Percentiles rank a stretch among this genome's conserved stretches.
Conservation (phyloP, 1,140 invertebrate species). For the Pachypsylla venusta region DNA sequence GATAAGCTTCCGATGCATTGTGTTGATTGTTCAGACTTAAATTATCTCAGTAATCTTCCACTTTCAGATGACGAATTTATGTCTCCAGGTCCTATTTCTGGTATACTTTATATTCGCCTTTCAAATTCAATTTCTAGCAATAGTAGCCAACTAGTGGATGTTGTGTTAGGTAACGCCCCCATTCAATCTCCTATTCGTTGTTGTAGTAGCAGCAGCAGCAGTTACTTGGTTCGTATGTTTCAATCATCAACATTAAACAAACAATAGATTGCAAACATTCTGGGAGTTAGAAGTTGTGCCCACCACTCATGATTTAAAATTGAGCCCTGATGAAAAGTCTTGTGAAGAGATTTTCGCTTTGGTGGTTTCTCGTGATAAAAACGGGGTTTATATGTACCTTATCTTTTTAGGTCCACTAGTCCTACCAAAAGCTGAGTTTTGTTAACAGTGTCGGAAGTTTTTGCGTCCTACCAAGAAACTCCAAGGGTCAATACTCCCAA, state of each 20-base stretch:
- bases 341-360: not conserved
- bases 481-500: no score
- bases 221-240: not conserved
- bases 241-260: not conserved
- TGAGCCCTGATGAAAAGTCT: not conserved
- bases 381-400: conserved; percentile 22
- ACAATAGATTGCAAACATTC: not conserved
- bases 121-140: not conserved
- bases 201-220: no score
- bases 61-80: not conserved
- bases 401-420: conserved; percentile 29
- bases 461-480: no score
- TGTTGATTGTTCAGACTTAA: not conserved
- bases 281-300: not conserved
- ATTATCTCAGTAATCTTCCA: not conserved
- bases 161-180: not conserved
- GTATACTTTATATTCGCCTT: not conserved
- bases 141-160: not conserved
- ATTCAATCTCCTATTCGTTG: not conserved
- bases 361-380: not conserved
- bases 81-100: not conserved
- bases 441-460: no score
- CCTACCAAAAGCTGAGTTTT: no score
- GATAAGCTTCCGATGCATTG: not conserved
- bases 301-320: not conserved